These are phyloP conservation scores for Crotalus helleri DNA, from an alignment of 2,113 vertebrate species.

Conservation along the genomic window DNA sequence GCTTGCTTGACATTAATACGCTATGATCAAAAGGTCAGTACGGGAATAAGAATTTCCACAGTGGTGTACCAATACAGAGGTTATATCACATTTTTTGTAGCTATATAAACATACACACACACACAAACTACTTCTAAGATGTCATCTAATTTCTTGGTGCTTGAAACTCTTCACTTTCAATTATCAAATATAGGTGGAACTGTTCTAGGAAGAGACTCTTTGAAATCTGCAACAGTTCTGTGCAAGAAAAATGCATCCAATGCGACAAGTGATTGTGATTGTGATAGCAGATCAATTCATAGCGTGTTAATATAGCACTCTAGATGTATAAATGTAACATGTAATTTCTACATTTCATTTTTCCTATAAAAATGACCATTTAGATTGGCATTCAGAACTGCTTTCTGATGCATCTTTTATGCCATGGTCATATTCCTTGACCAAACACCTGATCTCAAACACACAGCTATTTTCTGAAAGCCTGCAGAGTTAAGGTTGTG, in stretches of 20 bases:
- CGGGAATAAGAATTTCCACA: background rate
- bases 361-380: background rate
- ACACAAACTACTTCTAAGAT: background rate
- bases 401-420: background rate
- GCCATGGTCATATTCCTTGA: background rate
- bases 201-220: background rate
- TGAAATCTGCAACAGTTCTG: background rate
- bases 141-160: too few species aligned
- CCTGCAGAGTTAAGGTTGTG: background rate
- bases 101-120: background rate
- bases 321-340: background rate
- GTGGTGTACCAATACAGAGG: background rate
- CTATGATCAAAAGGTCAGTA: background rate
- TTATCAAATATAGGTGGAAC: background rate
- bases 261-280: background rate
- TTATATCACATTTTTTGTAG: background rate
- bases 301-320: background rate
- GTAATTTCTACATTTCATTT: background rate
- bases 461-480: background rate
- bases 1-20: background rate
- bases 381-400: background rate
- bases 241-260: background rate
- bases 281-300: background rate
- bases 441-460: background rate
- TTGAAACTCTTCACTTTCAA: too few species aligned